phyloP scores from a whole-genome alignment of 2,113 vertebrate genomes.

The Microcebus ravelobensis region DNA sequence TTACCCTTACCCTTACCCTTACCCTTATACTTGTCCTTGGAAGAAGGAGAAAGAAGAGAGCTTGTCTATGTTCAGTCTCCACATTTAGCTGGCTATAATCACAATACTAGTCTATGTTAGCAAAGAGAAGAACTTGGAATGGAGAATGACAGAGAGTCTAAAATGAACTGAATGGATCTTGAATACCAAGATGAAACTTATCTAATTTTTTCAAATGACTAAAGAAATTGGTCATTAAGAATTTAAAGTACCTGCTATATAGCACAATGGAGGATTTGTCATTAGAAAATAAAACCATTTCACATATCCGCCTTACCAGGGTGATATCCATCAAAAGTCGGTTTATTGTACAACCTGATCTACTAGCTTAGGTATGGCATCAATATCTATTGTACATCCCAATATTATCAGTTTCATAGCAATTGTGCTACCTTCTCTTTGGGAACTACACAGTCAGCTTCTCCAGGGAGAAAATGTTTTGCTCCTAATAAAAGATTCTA shows the following conservation, averaged over 20 bases:
- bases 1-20: neutral
- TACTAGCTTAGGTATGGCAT: neutral
- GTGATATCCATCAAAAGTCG: neutral
- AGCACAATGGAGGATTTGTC: accelerated
- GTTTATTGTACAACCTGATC: neutral
- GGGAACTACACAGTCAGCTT: neutral
- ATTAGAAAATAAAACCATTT: neutral
- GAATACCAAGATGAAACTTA: neutral
- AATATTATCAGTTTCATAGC: neutral
- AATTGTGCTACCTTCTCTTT: neutral
- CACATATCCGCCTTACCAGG: no score
- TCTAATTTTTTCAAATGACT: neutral
- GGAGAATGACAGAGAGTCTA: neutral
- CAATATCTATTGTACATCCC: neutral
- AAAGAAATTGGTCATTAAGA: neutral
- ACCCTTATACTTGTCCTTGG: neutral
- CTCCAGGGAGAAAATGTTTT: neutral
- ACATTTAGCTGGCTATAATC: neutral
- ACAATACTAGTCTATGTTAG: neutral
- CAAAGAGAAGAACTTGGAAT: no score
- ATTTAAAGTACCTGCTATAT: neutral
- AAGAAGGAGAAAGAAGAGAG: neutral
- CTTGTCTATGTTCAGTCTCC: neutral
- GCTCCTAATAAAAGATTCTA: neutral
- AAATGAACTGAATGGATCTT: neutral